Evolutionary conservation across 23 tunicate genomes (phyloP), one percentile per base, ranked within the genome.

Genomic region (Aplidium turbinatum): DNA sequence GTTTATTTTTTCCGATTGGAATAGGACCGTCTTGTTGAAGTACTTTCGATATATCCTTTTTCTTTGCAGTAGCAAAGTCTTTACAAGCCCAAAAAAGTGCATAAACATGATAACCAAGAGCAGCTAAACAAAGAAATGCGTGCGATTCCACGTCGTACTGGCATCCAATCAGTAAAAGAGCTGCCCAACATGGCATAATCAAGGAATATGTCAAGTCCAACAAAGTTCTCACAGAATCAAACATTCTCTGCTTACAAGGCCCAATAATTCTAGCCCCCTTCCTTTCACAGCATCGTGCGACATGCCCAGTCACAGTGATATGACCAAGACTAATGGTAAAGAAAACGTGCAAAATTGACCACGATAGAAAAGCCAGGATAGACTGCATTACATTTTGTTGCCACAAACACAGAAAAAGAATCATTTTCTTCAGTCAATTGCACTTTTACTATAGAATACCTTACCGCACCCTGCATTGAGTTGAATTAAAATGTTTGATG

Each of bases 71-170:
- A 6, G 35, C 42, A 78, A 76, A 68, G 13, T 88, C 96, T 68
- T 48, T 47, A 1, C 81, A 4, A 2, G 70, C 70, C 96, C 96
- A 88, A 64, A 63, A 88, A 6, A 61, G 33, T 5, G 81, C 58
- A 30, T 88, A 88, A 33, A 70, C 1, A 0, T 81, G 73, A 47
- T 74, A 88, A 34, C 96, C 80, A n/a, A 88, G 68, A 5, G 83
- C 78, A 23, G 61, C 33, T 13, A 81, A 45, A 33, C 76, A 78
- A 21, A 88, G 79, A 28, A 58, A 66, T 0, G 96, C 72, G 58
- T 88, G 82, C 9, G 96, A 68, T 61, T 88, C 96, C 4, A 88
- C 76, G 51, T 88, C 96, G 18, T 48, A 29, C 31, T 68, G 79
- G n/a, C 40, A 35, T 4, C 67, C 0, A 0, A 54, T 20, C 62